Evolutionary conservation across 2,797 vertebrate genomes (phyloP).

Genomic region (Gephyroberyx darwinii): DNA sequence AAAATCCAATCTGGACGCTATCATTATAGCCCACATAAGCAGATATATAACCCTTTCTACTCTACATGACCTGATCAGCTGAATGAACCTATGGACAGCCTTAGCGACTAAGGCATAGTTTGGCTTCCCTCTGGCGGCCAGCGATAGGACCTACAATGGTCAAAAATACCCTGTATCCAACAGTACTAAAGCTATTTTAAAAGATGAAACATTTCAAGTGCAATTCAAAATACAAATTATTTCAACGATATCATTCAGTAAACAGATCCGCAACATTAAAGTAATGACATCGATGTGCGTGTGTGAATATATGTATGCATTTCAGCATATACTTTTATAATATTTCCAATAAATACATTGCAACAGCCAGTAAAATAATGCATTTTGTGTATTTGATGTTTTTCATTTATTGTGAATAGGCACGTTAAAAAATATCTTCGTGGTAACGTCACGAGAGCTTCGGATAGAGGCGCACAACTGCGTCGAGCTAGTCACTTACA

Average conservation of each 20-base stretch:
- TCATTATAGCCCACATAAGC: background rate
- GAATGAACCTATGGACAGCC: background rate
- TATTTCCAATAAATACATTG: no score
- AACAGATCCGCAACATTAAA: background rate
- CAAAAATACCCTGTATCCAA: no score
- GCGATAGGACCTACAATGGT: slow-evolving; percentile 11
- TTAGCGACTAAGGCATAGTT: slow-evolving; percentile 5
- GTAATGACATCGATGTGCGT: background rate
- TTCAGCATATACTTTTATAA: no score
- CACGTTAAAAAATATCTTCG: background rate
- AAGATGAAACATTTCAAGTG: background rate
- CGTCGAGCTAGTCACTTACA: slow-evolving; percentile 7
- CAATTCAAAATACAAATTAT: background rate
- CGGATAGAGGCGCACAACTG: slow-evolving; percentile 7
- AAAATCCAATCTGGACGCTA: background rate
- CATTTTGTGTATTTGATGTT: no score
- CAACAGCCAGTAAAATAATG: no score
- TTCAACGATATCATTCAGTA: no score
- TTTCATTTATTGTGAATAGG: background rate
- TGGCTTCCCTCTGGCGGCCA: slow-evolving; percentile 50
- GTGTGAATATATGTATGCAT: no score
- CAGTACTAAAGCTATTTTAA: background rate
- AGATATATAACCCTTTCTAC: background rate
- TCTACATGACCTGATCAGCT: no score
- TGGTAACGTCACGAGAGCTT: slow-evolving; percentile 55